Percentiles rank a stretch among this genome's conserved stretches.
phyloP scores from a whole-genome alignment of 2,888 invertebrate species.

The Epistrophe grossulariae region DNA sequence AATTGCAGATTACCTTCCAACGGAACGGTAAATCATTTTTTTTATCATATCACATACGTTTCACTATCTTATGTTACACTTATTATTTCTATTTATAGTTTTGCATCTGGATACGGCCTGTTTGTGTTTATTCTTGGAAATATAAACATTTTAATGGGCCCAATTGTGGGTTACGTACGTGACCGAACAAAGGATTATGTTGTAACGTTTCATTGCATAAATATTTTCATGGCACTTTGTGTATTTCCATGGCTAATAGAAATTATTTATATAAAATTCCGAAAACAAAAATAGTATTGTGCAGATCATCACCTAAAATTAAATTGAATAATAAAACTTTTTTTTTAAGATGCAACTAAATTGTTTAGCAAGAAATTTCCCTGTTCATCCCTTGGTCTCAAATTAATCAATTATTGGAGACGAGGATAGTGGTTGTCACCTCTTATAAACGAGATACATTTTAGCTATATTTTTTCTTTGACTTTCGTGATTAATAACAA shows the following conservation, averaged over 20 bases:
- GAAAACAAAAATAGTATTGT: conserved; percentile 62
- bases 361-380: too few relatives aligned
- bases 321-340: too few relatives aligned
- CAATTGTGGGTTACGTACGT: conserved; percentile 87
- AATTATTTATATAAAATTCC: conserved; percentile 81
- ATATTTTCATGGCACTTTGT: conserved; percentile 87
- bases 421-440: too few relatives aligned
- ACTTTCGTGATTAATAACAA: too few relatives aligned
- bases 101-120: conserved; percentile 89
- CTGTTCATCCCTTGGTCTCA: too few relatives aligned
- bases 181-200: conserved; percentile 87
- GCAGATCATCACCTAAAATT: too few relatives aligned
- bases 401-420: too few relatives aligned
- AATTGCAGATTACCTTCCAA: conserved; percentile 88
- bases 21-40: conserved; percentile 84
- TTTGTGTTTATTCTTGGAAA: conserved; percentile 90
- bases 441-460: too few relatives aligned
- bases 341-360: too few relatives aligned
- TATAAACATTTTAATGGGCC: conserved; percentile 88
- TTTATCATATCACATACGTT: too few relatives aligned
- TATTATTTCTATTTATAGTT: conserved; percentile 81
- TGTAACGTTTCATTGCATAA: conserved; percentile 88
- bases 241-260: conserved; percentile 89
- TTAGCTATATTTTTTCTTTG: too few relatives aligned
- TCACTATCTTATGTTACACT: not conserved